Percentiles rank a stretch among this genome's conserved stretches.
Conservation (phyloP, 2,888 invertebrate genomes). For the Philereme transversata region DNA sequence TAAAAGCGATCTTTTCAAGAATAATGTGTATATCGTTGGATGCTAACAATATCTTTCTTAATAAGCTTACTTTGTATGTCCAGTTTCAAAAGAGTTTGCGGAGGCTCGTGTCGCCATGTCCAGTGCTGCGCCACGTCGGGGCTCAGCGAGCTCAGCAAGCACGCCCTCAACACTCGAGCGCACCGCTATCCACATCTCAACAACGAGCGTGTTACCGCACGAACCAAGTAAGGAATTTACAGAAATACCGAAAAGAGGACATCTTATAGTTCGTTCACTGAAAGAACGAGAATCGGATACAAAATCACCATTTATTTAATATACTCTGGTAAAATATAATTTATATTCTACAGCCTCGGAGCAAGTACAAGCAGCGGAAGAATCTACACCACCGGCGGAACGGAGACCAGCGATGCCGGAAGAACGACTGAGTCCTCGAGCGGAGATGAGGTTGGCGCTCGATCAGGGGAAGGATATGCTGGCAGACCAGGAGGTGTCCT, state of each 20-base stretch:
- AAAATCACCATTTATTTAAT: neutral
- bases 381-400: slow-evolving; percentile 57
- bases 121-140: slow-evolving; percentile 68
- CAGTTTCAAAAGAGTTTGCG: slow-evolving; percentile 79
- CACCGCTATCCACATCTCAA: slow-evolving; percentile 80
- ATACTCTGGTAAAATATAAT: neutral
- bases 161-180: slow-evolving; percentile 85
- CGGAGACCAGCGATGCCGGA: slow-evolving; percentile 64
- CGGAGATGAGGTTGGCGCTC: slow-evolving; percentile 87
- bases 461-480: slow-evolving; percentile 81
- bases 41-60: neutral
- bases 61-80: slow-evolving; percentile 10
- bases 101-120: slow-evolving; percentile 69
- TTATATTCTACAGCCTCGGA: slow-evolving; percentile 59
- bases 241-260: too few relatives aligned
- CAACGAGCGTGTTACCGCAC: slow-evolving; percentile 54
- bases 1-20: too few relatives aligned
- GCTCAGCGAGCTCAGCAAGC: slow-evolving; percentile 84
- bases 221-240: slow-evolving; percentile 45
- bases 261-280: too few relatives aligned
- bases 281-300: neutral
- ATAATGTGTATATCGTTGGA: too few relatives aligned
- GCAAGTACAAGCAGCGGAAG: slow-evolving; percentile 68
- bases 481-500: slow-evolving; percentile 78
- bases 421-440: slow-evolving; percentile 85